Evolutionary conservation across 2,797 vertebrate species (phyloP), one percentile per base, ranked within the genome.

Genomic region (Parauchenoglanis ngamensis): DNA sequence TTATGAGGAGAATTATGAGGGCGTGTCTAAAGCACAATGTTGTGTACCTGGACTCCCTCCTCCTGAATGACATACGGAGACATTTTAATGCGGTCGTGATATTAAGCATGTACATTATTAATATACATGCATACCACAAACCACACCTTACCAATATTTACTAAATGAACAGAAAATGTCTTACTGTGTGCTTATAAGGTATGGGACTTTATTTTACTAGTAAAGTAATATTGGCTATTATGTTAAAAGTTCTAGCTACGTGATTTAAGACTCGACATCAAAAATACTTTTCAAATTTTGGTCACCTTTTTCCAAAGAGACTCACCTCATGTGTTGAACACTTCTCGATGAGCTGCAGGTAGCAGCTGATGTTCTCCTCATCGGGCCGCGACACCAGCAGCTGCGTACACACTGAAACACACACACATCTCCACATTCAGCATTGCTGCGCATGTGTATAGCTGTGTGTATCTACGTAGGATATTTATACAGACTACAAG

Each of bases 301-400:
- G n/a, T 7, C 17, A 7, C 28, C 0, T 11, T 54, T 77, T 56
- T 35, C 31, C 2, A 4, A 54, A 13, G 11, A 13, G 54, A 19
- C 94, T 94, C 88, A 98, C 98, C 97, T 98, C 98, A 28, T 99
- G 98, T 88, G 95, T 94, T 90, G 98, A 95, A 96, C 97, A 97
- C 93, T 99, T 99, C 93, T 99, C 98, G 59, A 99, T 97, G 87
- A 99, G 97, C 94, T 98, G 98, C 94, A 99, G 96, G 95, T 98
- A 99, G 94, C 97, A 97, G 92, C 96, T 97, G 93, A 98, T 98
- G 92, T 98, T 98, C 93, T 98, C 98, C 92, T 99, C 98, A 21
- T 99, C 98, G 19, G 98, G 97, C 87, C 98, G 95, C 67, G 98
- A 99, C 82, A 99, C 98, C 90, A 99, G 93, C 92, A 99, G 93